phyloP scores from a whole-genome alignment of 2,888 invertebrate species.

The Sinhomidia bicolor region DNA sequence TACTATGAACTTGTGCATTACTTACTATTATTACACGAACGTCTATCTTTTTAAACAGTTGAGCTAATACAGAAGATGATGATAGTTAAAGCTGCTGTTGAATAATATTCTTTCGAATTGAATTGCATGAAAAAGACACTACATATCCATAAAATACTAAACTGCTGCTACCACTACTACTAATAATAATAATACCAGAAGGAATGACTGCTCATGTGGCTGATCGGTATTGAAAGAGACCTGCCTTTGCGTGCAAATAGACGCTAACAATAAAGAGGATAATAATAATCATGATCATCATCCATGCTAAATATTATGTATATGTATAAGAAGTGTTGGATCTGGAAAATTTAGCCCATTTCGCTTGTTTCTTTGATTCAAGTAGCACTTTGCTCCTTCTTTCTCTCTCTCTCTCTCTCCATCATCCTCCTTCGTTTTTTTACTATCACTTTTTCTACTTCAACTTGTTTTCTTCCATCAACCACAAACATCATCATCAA shows the following conservation, averaged over 20 bases:
- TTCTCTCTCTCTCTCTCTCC: conserved; percentile 22
- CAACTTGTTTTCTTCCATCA: conserved; percentile 34
- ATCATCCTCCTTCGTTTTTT: background rate
- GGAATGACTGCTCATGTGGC: conserved; percentile 33
- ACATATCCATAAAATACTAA: background rate
- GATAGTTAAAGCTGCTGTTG: background rate
- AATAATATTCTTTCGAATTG: background rate
- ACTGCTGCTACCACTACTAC: background rate
- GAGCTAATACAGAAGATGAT: conserved; percentile 21
- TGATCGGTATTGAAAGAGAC: conserved; percentile 51
- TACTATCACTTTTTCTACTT: conserved; percentile 12
- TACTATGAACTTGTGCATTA: too few relatives aligned
- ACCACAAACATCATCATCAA: conserved; percentile 22
- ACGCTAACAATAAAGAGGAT: conserved; percentile 71
- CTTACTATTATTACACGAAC: background rate
- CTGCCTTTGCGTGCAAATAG: conserved; percentile 66
- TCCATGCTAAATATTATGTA: conserved; percentile 54
- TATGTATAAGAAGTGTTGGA: conserved; percentile 68
- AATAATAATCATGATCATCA: conserved; percentile 58
- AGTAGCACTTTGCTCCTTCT: conserved; percentile 59
- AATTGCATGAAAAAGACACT: background rate
- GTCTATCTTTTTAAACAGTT: conserved; percentile 32
- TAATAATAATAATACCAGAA: background rate
- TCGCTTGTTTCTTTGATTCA: conserved; percentile 62
- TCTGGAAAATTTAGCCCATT: conserved; percentile 70